Conservation (phyloP, 2,113 vertebrate species). For the Macquaria australasica region DNA sequence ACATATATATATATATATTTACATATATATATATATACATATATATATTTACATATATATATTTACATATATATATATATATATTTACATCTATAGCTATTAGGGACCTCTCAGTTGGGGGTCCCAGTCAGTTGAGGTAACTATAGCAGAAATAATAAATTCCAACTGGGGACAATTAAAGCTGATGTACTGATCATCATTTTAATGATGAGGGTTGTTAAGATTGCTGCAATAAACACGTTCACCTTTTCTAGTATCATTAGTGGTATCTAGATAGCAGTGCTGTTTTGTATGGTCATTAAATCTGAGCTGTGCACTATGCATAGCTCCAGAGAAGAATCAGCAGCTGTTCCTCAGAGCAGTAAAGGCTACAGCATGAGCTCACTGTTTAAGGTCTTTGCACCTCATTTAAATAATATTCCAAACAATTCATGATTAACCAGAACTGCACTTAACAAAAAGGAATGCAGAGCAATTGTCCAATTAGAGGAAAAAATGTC, state of each 20-base stretch:
- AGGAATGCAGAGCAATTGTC: conserved; percentile 70
- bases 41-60: too few relatives aligned
- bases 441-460: conserved; percentile 58
- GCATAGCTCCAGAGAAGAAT: conserved; percentile 28
- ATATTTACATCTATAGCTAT: too few relatives aligned
- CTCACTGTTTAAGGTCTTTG: conserved; percentile 45
- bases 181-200: conserved; percentile 21
- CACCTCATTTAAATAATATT: conserved; percentile 69
- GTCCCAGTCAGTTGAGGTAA: background rate
- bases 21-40: too few relatives aligned
- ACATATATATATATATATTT: too few relatives aligned
- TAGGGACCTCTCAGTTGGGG: background rate
- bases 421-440: conserved; percentile 66
- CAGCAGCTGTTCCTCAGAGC: conserved; percentile 29
- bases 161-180: conserved; percentile 20
- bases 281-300: conserved; percentile 32
- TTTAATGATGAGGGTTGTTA: conserved; percentile 47
- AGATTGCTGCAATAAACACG: conserved; percentile 41
- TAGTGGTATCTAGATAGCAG: conserved; percentile 8
- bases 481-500: conserved; percentile 79
- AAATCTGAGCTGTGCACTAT: conserved; percentile 30
- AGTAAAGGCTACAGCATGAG: conserved; percentile 19
- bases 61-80: too few relatives aligned
- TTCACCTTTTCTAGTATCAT: conserved; percentile 36
- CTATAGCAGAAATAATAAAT: background rate